phyloP scores from a whole-genome alignment of 1,140 invertebrate genomes.

The Pogonomyrmex barbatus region DNA sequence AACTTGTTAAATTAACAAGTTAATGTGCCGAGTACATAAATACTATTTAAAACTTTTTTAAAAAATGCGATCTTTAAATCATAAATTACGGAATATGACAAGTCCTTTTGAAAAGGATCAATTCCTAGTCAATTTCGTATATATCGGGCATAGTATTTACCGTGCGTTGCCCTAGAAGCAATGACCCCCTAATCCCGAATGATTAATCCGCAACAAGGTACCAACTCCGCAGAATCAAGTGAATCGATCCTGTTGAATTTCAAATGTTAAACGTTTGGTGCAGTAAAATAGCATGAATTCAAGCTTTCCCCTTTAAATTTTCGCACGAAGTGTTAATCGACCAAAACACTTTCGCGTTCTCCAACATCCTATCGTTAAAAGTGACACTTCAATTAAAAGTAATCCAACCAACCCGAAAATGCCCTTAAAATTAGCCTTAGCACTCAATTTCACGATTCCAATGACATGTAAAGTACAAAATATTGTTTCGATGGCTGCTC shows the following conservation, averaged over 20 bases:
- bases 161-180: slow-evolving; percentile 52
- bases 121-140: slow-evolving; percentile 33
- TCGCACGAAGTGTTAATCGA: slow-evolving; percentile 28
- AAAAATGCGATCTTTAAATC: not conserved
- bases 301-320: not conserved
- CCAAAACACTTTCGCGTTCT: slow-evolving; percentile 23
- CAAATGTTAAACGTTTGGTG: not conserved
- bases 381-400: not conserved
- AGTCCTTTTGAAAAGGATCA: slow-evolving; percentile 9
- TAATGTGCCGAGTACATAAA: not conserved
- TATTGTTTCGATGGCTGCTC: slow-evolving; percentile 4
- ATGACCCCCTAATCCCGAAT: slow-evolving; percentile 54
- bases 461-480: not conserved
- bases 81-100: not conserved
- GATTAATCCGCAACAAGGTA: slow-evolving; percentile 52
- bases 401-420: slow-evolving; percentile 24
- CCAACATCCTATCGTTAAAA: slow-evolving; percentile 6
- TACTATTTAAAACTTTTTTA: slow-evolving; percentile 1
- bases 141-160: slow-evolving; percentile 9
- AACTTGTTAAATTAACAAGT: not conserved
- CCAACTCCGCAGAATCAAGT: slow-evolving; percentile 50
- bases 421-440: not conserved
- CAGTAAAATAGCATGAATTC: slow-evolving; percentile 1
- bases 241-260: slow-evolving; percentile 9
- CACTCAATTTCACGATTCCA: slow-evolving; percentile 20